Conservation (phyloP, 2,888 invertebrate species). For the Ariolimax columbianus region DNA sequence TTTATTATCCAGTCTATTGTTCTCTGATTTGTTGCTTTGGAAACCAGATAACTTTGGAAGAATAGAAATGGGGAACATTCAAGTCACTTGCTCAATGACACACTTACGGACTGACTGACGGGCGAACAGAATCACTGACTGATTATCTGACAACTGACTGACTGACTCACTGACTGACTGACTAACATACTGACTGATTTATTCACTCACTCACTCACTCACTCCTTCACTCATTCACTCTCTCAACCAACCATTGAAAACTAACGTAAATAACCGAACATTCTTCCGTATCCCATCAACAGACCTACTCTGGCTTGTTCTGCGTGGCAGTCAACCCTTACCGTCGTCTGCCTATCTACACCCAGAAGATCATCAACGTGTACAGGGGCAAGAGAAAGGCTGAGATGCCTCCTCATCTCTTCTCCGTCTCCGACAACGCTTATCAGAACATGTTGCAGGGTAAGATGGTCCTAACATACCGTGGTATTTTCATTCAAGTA, state of each 20-base stretch:
- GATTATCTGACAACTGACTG: neutral
- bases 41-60: too few relatives aligned
- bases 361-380: slow-evolving; percentile 94
- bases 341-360: slow-evolving; percentile 99
- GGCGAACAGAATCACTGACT: neutral
- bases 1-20: too few relatives aligned
- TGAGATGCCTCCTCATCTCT: slow-evolving; percentile 99
- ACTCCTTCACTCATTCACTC: too few relatives aligned
- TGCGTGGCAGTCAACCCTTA: slow-evolving; percentile 99
- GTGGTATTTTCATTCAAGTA: too few relatives aligned
- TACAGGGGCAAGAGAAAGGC: slow-evolving; percentile 99
- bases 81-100: neutral
- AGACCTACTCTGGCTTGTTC: slow-evolving; percentile 99
- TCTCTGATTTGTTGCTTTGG: too few relatives aligned
- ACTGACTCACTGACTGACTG: neutral
- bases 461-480: too few relatives aligned
- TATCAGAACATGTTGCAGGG: slow-evolving; percentile 91
- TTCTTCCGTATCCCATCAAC: slow-evolving; percentile 68
- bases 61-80: too few relatives aligned
- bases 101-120: neutral
- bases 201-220: too few relatives aligned
- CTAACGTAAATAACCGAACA: too few relatives aligned
- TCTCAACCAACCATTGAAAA: too few relatives aligned
- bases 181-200: neutral
- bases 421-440: slow-evolving; percentile 99